phyloP scores from a whole-genome alignment of 2,888 invertebrate species.

The Blastobasis lacticolella region DNA sequence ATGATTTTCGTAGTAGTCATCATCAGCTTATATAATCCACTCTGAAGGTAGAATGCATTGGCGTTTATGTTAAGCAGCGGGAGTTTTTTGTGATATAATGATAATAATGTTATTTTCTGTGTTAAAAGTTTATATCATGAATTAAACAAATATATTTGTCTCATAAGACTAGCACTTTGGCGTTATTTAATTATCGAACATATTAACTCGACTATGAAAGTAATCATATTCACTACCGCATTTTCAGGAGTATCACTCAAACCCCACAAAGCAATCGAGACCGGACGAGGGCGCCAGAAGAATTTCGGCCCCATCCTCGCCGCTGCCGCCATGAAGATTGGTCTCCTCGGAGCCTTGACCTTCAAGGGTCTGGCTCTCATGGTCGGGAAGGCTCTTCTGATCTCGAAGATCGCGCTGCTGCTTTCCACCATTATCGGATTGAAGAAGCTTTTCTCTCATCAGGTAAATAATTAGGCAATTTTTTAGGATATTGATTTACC shows the following conservation, averaged over 20 bases:
- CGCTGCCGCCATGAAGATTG: conserved; percentile 85
- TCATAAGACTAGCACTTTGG: too few species aligned
- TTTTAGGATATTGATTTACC: neutral
- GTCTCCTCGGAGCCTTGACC: conserved; percentile 84
- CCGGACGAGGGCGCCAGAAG: conserved; percentile 83
- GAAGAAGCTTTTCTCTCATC: conserved; percentile 86
- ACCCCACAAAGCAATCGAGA: conserved; percentile 71
- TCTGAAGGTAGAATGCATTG: too few species aligned
- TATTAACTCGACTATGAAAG: too few species aligned
- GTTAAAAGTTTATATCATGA: too few species aligned
- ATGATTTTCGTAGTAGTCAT: too few species aligned
- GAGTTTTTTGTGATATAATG: too few species aligned
- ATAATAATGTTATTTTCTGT: too few species aligned
- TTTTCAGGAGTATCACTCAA: conserved; percentile 79
- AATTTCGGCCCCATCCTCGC: conserved; percentile 82
- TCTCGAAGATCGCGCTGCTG: conserved; percentile 88
- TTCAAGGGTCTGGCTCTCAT: conserved; percentile 87
- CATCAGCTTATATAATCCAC: too few species aligned
- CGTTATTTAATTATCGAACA: too few species aligned
- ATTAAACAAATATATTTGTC: too few species aligned
- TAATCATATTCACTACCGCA: too few species aligned
- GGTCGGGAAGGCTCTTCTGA: conserved; percentile 88
- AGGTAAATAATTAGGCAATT: conserved; percentile 48
- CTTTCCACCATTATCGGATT: conserved; percentile 86
- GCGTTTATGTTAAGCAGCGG: too few species aligned